A percentile compares a stretch with the other conserved stretches of the same genome.
Evolutionary conservation across 2,888 invertebrate species (phyloP).

Genomic region (Scaptomyza tumidula): DNA sequence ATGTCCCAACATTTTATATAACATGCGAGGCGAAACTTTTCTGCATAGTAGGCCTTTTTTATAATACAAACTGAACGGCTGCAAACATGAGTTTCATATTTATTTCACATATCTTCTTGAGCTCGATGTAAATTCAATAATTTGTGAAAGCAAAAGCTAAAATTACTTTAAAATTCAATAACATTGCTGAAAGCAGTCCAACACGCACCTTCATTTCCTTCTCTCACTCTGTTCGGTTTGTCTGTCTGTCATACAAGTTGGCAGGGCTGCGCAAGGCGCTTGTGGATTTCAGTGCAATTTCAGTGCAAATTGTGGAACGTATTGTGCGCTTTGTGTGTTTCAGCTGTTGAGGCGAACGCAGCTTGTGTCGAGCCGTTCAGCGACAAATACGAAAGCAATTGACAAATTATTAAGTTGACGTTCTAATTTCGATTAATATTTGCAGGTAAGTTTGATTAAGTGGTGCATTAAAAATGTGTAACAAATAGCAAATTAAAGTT

Average conservation of each 20-base stretch:
- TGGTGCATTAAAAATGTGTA: background rate
- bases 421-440: background rate
- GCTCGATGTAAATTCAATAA: background rate
- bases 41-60: constrained; percentile 5
- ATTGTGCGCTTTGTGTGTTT: constrained; percentile 2
- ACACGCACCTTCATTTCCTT: background rate
- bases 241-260: constrained; percentile 19
- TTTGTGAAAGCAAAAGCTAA: background rate
- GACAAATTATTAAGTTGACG: background rate
- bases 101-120: background rate
- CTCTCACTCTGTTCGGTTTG: background rate
- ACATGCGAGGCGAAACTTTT: background rate
- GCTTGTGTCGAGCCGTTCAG: background rate
- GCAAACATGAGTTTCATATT: background rate
- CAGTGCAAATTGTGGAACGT: constrained; percentile 4
- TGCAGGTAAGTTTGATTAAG: constrained; percentile 2
- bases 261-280: constrained; percentile 8
- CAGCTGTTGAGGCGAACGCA: background rate
- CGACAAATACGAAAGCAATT: background rate
- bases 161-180: background rate
- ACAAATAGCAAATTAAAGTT: background rate
- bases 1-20: background rate
- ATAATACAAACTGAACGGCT: background rate
- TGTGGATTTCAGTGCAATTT: constrained; percentile 28
- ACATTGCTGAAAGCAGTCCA: background rate